Evolutionary conservation across 2,113 vertebrate species (phyloP).

Genomic region (Zosterops lateralis): DNA sequence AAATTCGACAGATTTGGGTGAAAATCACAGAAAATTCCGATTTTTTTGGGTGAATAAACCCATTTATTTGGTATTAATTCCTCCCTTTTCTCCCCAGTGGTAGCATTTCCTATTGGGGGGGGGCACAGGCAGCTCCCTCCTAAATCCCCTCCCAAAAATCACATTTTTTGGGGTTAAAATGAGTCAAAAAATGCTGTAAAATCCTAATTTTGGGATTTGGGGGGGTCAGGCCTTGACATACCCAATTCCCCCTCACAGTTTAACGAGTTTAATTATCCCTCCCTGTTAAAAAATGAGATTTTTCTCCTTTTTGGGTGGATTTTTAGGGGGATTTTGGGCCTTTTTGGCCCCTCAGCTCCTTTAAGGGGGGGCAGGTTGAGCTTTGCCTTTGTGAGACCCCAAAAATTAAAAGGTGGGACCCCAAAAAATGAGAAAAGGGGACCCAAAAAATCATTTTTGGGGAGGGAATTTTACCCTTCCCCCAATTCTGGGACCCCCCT

Average conservation of each 20-base stretch:
- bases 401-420: not conserved
- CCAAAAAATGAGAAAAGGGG: not conserved
- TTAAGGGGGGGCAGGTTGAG: rapidly evolving
- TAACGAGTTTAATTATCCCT: not conserved
- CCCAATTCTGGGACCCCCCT: not conserved
- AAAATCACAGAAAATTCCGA: too few relatives aligned
- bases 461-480: not conserved
- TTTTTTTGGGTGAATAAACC: too few relatives aligned
- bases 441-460: not conserved
- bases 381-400: not conserved
- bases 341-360: not conserved
- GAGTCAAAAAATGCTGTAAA: not conserved
- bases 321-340: not conserved
- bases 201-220: not conserved
- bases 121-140: rapidly evolving
- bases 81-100: too few relatives aligned
- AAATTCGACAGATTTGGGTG: rapidly evolving
- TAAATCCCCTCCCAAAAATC: rapidly evolving
- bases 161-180: not conserved
- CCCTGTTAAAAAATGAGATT: not conserved
- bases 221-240: not conserved
- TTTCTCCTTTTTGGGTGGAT: rapidly evolving
- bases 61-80: too few relatives aligned
- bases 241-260: not conserved
- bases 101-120: too few relatives aligned